These are phyloP conservation scores for Aphaenogaster floridana DNA, from an alignment of 1,140 invertebrate genomes.

Conservation along the genomic window DNA sequence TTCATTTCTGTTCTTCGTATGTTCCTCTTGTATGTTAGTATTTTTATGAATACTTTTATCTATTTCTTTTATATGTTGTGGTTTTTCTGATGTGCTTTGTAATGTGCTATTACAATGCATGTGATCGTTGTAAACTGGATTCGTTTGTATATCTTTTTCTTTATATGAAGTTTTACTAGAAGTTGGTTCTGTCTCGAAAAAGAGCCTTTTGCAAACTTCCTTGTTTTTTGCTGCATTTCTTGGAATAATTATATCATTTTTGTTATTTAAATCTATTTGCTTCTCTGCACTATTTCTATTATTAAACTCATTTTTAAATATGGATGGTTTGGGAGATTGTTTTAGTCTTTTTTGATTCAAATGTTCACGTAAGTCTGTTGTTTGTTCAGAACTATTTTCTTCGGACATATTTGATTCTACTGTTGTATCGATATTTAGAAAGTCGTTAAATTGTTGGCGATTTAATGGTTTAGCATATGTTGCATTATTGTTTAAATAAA, in stretches of 20 bases:
- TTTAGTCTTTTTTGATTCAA: slow-evolving; percentile 31
- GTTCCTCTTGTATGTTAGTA: background rate
- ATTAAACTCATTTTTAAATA: background rate
- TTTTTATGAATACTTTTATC: background rate
- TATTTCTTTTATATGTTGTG: background rate
- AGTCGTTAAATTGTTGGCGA: background rate
- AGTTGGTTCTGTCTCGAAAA: background rate
- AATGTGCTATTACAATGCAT: background rate
- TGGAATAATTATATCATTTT: background rate
- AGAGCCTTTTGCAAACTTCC: background rate
- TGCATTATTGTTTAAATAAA: background rate
- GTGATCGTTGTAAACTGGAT: background rate
- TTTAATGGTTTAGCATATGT: background rate
- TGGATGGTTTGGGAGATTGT: background rate
- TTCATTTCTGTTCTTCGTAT: background rate
- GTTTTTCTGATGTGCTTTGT: background rate
- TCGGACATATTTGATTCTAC: slow-evolving; percentile 4
- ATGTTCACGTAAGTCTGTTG: slow-evolving; percentile 32
- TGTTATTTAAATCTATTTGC: background rate
- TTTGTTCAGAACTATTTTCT: background rate
- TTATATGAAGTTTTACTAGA: background rate
- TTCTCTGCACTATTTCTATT: background rate
- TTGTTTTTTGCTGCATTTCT: background rate
- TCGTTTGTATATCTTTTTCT: background rate
- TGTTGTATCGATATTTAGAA: background rate